phyloP scores from a whole-genome alignment of 2,113 vertebrate genomes.

The Sarotherodon lohbergeri region DNA sequence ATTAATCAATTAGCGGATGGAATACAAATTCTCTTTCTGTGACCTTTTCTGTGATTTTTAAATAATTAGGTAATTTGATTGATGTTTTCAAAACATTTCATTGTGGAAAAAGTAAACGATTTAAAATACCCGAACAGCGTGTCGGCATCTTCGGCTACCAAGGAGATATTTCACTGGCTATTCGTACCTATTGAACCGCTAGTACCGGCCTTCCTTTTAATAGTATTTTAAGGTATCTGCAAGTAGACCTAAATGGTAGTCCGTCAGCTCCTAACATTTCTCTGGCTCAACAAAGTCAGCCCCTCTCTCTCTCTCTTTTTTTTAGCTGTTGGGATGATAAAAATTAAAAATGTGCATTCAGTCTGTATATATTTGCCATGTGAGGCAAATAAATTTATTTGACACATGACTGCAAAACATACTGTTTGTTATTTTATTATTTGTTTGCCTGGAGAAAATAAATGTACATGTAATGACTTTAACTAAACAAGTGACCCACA shows the following conservation, averaged over 20 bases:
- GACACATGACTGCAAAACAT: not conserved
- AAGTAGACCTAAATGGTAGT: not conserved
- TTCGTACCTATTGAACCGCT: not conserved
- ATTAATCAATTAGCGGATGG: constrained; percentile 8
- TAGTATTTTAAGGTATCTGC: not conserved
- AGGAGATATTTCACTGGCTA: not conserved
- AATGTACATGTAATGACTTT: not conserved
- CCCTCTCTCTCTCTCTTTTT: not conserved
- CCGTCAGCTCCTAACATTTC: not conserved
- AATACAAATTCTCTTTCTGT: not conserved
- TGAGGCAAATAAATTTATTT: not conserved
- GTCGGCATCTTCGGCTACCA: not conserved
- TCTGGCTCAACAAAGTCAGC: not conserved
- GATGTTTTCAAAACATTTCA: not conserved
- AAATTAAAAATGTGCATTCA: not conserved
- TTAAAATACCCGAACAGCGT: not conserved
- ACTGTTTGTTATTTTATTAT: not conserved
- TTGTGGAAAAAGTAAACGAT: not conserved
- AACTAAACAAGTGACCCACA: not conserved
- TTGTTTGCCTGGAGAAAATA: not conserved
- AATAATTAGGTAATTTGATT: not conserved
- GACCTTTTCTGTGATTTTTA: not conserved
- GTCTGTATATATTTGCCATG: not conserved
- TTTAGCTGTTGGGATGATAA: not conserved
- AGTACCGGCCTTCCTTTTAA: not conserved